Base-by-base conservation (phyloP, 2,113 vertebrate genomes). In the Petrocephalus microphthalmus region DNA sequence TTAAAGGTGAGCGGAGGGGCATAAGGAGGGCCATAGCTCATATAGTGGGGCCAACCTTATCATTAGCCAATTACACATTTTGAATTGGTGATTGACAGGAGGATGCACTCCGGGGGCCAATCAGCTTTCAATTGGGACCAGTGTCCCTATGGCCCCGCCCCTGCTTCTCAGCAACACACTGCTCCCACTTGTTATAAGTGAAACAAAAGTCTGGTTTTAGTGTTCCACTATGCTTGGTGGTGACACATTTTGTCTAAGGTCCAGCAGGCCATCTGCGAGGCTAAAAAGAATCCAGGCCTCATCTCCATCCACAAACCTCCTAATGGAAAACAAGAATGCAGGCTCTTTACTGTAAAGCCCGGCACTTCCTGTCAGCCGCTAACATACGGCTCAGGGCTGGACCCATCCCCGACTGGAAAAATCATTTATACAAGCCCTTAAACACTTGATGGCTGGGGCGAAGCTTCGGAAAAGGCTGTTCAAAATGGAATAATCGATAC, bases 401-500 rank as follows among this genome's bases (percentile, higher is more conserved):
- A 42, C 71, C 71, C 33, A 19, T 10, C 71, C 29, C 71, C 71
- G 19, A 33, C 33, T 37, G 33, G 71, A 42, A 78, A 74, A 78
- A 78, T 42, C 71, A 78, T 78, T 78, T 19, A 17, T 78, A 78
- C 17, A 42, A 42, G 33, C 71, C 47, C n/a, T 82, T 37, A 49
- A 85, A 82, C 42, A 57, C 47, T 33, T 17, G 88, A 89, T 83
- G 87, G 88, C 49, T 20, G 51, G 89, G 90, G 89, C 82, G 81
- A 29, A 78, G 86, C 67, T 89, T 10, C 25, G 71, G 52, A 56
- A 45, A 45, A 84, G 52, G 49, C 74, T 47, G 57, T 86, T 89
- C 85, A 78, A 54, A 88, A 87, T 5, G 64, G 74, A 74, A 51
- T 51, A 84, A 91, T 92, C 90, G 67, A 92, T 91, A 90, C 88